Evolutionary conservation across 2,113 vertebrate genomes (phyloP), one percentile per base, ranked within the genome.

Genomic region (Machaerirhynchus nigripectus): DNA sequence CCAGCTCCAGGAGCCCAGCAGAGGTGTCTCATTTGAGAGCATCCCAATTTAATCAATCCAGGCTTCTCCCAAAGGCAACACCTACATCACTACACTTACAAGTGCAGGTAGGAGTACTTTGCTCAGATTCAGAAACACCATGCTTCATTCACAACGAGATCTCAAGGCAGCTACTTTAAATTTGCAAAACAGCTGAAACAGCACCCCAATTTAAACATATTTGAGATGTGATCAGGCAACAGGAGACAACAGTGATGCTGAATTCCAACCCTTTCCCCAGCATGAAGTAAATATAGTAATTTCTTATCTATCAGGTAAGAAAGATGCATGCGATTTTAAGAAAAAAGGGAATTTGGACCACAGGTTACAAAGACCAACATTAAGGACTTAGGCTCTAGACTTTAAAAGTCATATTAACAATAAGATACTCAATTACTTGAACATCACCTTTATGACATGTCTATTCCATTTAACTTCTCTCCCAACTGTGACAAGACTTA

Each of bases 371-470:
- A 83, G 77, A 96, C 78, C 95, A 84, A 95, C 95, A 97, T 23
- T 86, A 93, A 94, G 59, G 95, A 93, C 91, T 95, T 3, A 95
- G 93, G 95, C 96, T 94, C 97, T 97, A 97, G 96, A 97, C 97
- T 97, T 97, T 96, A 97, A 97, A 97, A 93, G 91, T 92, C 82
- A 22, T 50, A 55, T 92, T 91, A 67, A 65, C 39, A 92, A 31
- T 57, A 55, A 77, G 65, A 89, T 78, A 70, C n/a, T 91, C 18
- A 73, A 53, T 93, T 84, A 81, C 79, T 88, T 77, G 37, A 70
- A 52, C 61, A 84, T n/a, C 73, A 95, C 79, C 84, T 84, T 52
- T 27, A 93, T 59, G 19, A 71, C 46, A 1, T 24, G 31, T 75
- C 90, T 93, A 53, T 89, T 95, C 33, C 83, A 91, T 84, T 94